Conservation (phyloP, 92 coral and sea anemone species). For the Epizoanthus rinbou region DNA sequence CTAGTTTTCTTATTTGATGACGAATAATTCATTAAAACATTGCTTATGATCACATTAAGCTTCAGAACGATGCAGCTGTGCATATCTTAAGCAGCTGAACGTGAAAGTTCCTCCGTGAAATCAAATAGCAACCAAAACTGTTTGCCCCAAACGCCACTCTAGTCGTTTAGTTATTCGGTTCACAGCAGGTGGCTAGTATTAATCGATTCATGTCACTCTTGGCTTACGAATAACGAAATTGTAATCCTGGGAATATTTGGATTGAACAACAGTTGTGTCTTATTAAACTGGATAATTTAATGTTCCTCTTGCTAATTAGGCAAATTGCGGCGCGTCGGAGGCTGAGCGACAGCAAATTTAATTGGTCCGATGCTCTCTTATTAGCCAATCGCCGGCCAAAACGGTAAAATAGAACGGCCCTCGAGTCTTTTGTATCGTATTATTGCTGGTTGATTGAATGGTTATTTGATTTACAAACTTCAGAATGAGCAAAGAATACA, state of each 20-base stretch:
- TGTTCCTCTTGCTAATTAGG: slow-evolving; percentile 65
- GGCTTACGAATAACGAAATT: slow-evolving; percentile 41
- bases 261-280: slow-evolving; percentile 63
- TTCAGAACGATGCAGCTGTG: slow-evolving; percentile 77
- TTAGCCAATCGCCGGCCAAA: slow-evolving; percentile 65
- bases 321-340: slow-evolving; percentile 51
- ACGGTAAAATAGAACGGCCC: slow-evolving; percentile 64
- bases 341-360: slow-evolving; percentile 43
- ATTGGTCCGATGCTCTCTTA: slow-evolving; percentile 50
- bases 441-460: slow-evolving; percentile 85
- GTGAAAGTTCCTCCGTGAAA: slow-evolving; percentile 53
- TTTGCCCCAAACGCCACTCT: slow-evolving; percentile 65
- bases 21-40: slow-evolving; percentile 78
- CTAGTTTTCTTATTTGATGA: slow-evolving; percentile 65
- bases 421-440: slow-evolving; percentile 71
- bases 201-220: slow-evolving; percentile 43
- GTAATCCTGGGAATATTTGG: slow-evolving; percentile 68
- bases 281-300: slow-evolving; percentile 63
- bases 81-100: slow-evolving; percentile 72
- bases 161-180: slow-evolving; percentile 44
- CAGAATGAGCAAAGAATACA: slow-evolving; percentile 93
- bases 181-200: slow-evolving; percentile 49
- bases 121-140: slow-evolving; percentile 86
- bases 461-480: slow-evolving; percentile 90
- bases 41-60: slow-evolving; percentile 77